Evolutionary conservation across 2,797 vertebrate species (phyloP), one percentile per base, ranked within the genome.

Genomic region (Sebastes taczanowskii): DNA sequence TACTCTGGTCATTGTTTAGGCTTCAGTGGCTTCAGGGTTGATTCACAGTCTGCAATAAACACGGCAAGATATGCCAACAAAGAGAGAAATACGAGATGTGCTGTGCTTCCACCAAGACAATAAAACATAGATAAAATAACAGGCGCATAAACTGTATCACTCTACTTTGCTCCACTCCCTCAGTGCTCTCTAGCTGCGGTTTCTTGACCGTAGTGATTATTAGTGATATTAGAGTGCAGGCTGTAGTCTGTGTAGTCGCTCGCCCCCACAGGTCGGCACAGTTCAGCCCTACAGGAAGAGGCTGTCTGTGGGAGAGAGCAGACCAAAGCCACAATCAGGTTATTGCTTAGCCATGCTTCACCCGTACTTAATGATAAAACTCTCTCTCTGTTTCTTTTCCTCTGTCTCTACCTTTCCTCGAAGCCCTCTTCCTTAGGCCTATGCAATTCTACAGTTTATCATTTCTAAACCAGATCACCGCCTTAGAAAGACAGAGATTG

Each of bases 171-270:
- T 75, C 32, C 11, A 6, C 46, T 78, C 35, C 56, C 32, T 74
- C 53, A 20, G 38, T 71, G 55, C 30, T 71, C 27, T 67, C 59
- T 77, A 34, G 60, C 80, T 79, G 75, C 38, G 65, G 58, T 83
- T 86, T 84, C 61, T 77, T 86, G 65, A 76, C 81, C 78, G 62
- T 75, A 46, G 82, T 83, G 82, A 81, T 91, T 92, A 88, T 91
- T 88, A 88, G 73, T 69, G 78, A 92, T 86, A 90, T 88, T 90
- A 79, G 70, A 82, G 73, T 3, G 27, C 55, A 61, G 81, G 25
- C 78, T 83, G 81, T 27, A 70, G 80, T 81, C 80, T 73, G 82
- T 84, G 65, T 74, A 77, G 80, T 88, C 38, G 59, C 81, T 83
- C 77, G n/a, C 81, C 85, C 88, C 86, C 75, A 78, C 82, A 83